A percentile compares a stretch with the other conserved stretches of the same genome.
These are phyloP conservation scores for Drosophila trapezifrons DNA, from an alignment of 1,140 invertebrate genomes.

Conservation along the genomic window DNA sequence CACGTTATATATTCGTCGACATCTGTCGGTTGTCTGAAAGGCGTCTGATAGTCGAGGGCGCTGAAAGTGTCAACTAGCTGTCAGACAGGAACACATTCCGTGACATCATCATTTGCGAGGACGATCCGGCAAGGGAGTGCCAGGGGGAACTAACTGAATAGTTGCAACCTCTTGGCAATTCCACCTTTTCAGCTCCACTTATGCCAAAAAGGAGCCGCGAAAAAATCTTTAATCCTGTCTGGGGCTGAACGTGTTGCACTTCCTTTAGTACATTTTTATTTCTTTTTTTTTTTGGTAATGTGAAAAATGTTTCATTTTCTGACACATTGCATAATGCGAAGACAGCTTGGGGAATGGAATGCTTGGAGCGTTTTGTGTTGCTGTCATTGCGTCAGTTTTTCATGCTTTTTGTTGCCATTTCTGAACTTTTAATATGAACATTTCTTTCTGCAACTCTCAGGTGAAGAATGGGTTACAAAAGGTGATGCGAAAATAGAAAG, in stretches of 20 bases:
- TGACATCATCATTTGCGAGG: slow-evolving; percentile 21
- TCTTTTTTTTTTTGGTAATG: slow-evolving; percentile 2
- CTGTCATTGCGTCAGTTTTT: slow-evolving; percentile 11
- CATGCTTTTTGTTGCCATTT: background rate
- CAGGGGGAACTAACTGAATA: slow-evolving; percentile 2
- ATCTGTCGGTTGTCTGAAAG: slow-evolving; percentile 23
- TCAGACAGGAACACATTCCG: slow-evolving; percentile 20
- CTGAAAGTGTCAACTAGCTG: slow-evolving; percentile 16
- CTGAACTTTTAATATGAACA: slow-evolving; percentile 3
- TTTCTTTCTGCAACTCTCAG: background rate
- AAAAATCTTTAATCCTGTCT: slow-evolving; percentile 8
- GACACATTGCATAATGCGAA: slow-evolving; percentile 5
- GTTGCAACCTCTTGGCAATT: slow-evolving; percentile 24
- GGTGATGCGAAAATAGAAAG: background rate
- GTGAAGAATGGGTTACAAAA: background rate
- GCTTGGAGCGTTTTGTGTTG: slow-evolving; percentile 7
- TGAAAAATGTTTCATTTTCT: slow-evolving; percentile 4
- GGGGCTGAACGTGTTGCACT: background rate
- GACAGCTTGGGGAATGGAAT: slow-evolving; percentile 2
- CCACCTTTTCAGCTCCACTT: slow-evolving; percentile 14
- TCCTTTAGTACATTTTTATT: slow-evolving; percentile 1
- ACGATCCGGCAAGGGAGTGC: background rate
- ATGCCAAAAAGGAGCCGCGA: background rate
- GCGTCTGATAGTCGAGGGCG: slow-evolving; percentile 15
- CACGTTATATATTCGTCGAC: slow-evolving; percentile 16